A percentile compares a stretch with the other conserved stretches of the same genome.
phyloP scores from a whole-genome alignment of 2,888 invertebrate species.

The Polymixis lichenea region DNA sequence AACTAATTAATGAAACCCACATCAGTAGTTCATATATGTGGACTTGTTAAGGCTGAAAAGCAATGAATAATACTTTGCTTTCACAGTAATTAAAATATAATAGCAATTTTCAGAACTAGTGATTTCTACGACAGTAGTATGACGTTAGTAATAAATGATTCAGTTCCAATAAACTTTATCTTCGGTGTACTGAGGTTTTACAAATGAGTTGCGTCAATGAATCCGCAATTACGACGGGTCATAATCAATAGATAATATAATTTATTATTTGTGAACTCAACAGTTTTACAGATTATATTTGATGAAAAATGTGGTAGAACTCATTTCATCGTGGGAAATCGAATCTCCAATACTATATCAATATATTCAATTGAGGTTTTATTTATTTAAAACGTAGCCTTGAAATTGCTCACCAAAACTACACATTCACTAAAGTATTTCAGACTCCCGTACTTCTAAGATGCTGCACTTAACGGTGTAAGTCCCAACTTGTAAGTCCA shows the following conservation, averaged over 20 bases:
- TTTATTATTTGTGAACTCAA: neutral
- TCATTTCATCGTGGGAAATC: neutral
- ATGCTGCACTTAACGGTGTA: conserved; percentile 43
- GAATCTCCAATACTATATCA: neutral
- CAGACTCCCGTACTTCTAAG: conserved; percentile 12
- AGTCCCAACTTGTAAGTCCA: conserved; percentile 33
- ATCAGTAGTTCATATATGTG: conserved; percentile 37
- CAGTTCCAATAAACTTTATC: conserved; percentile 36
- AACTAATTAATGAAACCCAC: conserved; percentile 60
- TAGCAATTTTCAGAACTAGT: neutral
- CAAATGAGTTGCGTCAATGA: conserved; percentile 31
- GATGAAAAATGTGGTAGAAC: neutral
- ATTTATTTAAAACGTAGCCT: neutral
- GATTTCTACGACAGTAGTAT: conserved; percentile 21
- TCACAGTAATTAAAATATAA: neutral
- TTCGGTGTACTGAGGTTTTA: conserved; percentile 22
- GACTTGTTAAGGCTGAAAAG: conserved; percentile 14
- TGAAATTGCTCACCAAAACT: conserved; percentile 1
- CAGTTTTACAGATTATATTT: neutral
- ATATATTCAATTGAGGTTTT: neutral
- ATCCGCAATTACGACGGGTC: conserved; percentile 19
- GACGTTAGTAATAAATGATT: conserved; percentile 20
- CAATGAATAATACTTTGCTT: conserved; percentile 12
- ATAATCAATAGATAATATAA: neutral
- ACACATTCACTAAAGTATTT: conserved; percentile 7